phyloP scores from a whole-genome alignment of 2,113 vertebrate species.

The Melanocharis versteri region DNA sequence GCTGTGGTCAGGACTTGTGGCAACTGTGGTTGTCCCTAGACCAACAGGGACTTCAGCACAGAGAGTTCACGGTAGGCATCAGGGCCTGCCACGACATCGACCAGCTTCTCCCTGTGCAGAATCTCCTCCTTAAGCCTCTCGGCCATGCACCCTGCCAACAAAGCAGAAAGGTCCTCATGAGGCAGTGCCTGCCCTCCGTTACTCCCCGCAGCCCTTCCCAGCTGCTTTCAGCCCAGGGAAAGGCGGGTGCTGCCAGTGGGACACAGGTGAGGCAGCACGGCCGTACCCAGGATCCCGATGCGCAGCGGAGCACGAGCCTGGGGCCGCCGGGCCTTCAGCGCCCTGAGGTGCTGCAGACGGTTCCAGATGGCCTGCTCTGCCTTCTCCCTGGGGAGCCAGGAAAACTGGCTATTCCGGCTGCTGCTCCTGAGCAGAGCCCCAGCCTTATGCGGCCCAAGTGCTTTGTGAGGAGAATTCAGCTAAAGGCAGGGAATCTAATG shows the following conservation, averaged over 20 bases:
- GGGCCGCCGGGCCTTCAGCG: constrained; percentile 78
- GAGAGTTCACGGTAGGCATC: constrained; percentile 88
- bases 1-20: neutral
- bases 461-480: neutral
- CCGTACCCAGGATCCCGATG: constrained; percentile 88
- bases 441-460: fast-evolving
- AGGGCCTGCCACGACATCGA: constrained; percentile 90
- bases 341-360: constrained; percentile 80
- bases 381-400: constrained; percentile 81
- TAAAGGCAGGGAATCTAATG: neutral
- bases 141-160: constrained; percentile 89
- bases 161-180: neutral
- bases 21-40: neutral
- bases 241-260: neutral
- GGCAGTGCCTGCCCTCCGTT: fast-evolving
- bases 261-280: fast-evolving
- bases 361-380: constrained; percentile 96
- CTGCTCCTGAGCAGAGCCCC: fast-evolving
- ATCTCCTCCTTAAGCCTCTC: constrained; percentile 90
- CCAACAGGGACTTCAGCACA: neutral
- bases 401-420: fast-evolving
- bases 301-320: constrained; percentile 73
- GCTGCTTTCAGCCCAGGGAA: neutral
- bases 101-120: constrained; percentile 87
- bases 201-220: neutral